These are phyloP conservation scores for Pagetopsis macropterus DNA, from an alignment of 2,797 vertebrate genomes.

Conservation along the genomic window DNA sequence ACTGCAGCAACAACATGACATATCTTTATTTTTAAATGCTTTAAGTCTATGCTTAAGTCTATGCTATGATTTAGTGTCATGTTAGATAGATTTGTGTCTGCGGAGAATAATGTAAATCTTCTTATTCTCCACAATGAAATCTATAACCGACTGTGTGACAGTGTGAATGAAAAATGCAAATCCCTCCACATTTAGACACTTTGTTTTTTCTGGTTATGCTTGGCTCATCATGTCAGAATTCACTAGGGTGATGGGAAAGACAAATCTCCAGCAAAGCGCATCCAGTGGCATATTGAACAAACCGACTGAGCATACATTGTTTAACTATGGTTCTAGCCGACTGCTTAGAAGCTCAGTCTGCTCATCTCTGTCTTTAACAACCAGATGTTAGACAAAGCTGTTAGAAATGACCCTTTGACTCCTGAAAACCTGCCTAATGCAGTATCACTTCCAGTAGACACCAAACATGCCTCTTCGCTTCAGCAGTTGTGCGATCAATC, in stretches of 20 bases:
- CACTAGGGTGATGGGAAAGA: constrained; percentile 13
- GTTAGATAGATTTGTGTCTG: constrained; percentile 61
- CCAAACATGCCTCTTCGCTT: constrained; percentile 20
- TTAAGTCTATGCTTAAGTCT: constrained; percentile 53
- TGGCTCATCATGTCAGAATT: constrained; percentile 43
- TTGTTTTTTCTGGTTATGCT: constrained; percentile 50
- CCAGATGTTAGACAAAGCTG: constrained; percentile 11
- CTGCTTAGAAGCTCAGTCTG: constrained; percentile 11
- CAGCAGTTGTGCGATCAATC: constrained; percentile 40
- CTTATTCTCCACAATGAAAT: constrained; percentile 39
- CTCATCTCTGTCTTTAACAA: constrained; percentile 6
- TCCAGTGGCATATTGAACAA: neutral
- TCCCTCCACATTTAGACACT: constrained; percentile 46
- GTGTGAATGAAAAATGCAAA: constrained; percentile 60
- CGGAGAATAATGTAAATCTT: constrained; percentile 58
- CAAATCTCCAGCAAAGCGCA: constrained; percentile 20
- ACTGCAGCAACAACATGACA: constrained; percentile 21
- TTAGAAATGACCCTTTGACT: constrained; percentile 27
- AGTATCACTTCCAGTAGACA: constrained; percentile 16
- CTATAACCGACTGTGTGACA: constrained; percentile 41
- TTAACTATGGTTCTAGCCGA: neutral
- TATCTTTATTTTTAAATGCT: constrained; percentile 34
- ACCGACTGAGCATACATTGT: constrained; percentile 4
- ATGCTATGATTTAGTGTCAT: constrained; percentile 68
- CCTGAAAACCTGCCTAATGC: constrained; percentile 23